Evolutionary conservation across 2,113 vertebrate genomes (phyloP), one percentile per base, ranked within the genome.

Genomic region (Donacobius atricapilla): DNA sequence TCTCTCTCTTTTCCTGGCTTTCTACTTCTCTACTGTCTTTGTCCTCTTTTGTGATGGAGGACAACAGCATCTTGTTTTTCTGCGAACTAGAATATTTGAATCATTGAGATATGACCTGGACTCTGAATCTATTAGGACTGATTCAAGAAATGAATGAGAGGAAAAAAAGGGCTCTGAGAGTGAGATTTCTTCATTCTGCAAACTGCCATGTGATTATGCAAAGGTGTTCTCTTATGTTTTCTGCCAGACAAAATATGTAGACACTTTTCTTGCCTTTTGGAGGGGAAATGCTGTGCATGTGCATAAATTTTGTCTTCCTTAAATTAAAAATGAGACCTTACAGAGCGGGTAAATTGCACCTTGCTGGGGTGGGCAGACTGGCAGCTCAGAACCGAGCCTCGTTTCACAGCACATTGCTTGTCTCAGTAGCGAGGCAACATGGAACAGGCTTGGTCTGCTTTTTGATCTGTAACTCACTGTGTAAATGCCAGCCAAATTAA

Each of bases 401-500:
- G 65, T 91, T 95, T 96, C 87, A 92, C 76, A 96, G 89, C 72
- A 92, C 89, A 87, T 81, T 90, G 73, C 79, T 94, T 89, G 94
- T 94, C 86, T 97, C 93, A 72, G 93, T 75, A 96, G 60, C 1
- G 2, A 93, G 92, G 89, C 82, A 90, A 90, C 82, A 95, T 83
- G 73, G 86, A 96, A 97, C 14, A 66, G 83, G 61, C 78, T 96
- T 94, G 83, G 71, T 96, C 76, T 96, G 88, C 47, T 89, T 96
- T 97, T 95, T 76, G 65, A 48, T 97, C 53, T 94, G 65, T 78
- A 90, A 75, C 76, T 95, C 92, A 89, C 77, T 93, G 93, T 97
- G 89, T 81, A 94, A 89, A 97, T 95, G 95, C 92, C 91, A 98
- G 96, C 96, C 96, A 98, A 97, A 95, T 95, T 91, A 87, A 96